Conservation (phyloP, 2,888 invertebrate genomes). For the Acheta domesticus region DNA sequence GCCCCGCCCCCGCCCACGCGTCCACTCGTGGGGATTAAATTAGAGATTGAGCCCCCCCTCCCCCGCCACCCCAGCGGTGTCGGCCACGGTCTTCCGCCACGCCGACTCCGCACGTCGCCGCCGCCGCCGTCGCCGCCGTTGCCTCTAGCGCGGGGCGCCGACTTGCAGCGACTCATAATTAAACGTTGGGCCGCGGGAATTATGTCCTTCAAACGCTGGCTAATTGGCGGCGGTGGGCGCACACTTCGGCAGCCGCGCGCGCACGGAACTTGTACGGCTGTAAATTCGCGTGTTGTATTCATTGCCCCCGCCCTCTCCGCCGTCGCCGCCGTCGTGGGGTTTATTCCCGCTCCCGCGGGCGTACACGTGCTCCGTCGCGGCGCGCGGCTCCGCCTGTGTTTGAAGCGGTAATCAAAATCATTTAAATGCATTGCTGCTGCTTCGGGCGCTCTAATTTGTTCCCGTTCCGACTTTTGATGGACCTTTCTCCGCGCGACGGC, state of each 20-base stretch:
- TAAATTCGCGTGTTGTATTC: slow-evolving; percentile 1
- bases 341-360: too few relatives aligned
- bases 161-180: background rate
- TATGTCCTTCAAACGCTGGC: background rate
- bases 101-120: too few relatives aligned
- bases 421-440: too few relatives aligned
- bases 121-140: background rate
- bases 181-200: background rate
- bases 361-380: too few relatives aligned
- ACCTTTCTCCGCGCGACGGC: too few relatives aligned
- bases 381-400: too few relatives aligned
- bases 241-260: background rate
- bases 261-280: background rate
- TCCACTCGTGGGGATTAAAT: background rate
- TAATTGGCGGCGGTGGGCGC: background rate
- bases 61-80: background rate
- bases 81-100: too few relatives aligned
- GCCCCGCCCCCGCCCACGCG: background rate
- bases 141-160: background rate
- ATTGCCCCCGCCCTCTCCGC: background rate
- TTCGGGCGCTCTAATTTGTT: too few relatives aligned
- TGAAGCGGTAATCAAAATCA: too few relatives aligned
- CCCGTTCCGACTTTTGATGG: too few relatives aligned
- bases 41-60: background rate
- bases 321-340: too few relatives aligned